Percentiles rank a stretch among this genome's conserved stretches.
These are phyloP conservation scores for Drosophila prostipennis DNA, from an alignment of 2,888 invertebrate genomes.

Conservation along the genomic window DNA sequence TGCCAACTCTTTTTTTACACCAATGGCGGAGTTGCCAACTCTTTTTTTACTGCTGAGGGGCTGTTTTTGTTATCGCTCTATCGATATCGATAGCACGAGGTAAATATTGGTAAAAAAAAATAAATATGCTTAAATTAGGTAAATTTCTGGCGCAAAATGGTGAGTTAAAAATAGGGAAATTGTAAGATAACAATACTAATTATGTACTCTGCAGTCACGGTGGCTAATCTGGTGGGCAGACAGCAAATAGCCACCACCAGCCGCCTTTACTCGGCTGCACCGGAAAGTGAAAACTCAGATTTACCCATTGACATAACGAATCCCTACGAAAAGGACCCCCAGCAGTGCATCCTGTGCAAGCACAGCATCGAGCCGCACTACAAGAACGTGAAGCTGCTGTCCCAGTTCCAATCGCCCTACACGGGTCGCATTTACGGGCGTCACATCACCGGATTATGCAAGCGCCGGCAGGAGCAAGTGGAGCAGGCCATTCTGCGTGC, in stretches of 20 bases:
- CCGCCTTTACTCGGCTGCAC: constrained; percentile 45
- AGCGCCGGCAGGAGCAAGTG: constrained; percentile 90
- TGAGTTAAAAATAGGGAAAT: constrained; percentile 34
- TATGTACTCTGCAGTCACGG: constrained; percentile 27
- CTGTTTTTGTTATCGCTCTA: neutral
- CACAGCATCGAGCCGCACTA: constrained; percentile 92
- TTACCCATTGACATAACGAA: constrained; percentile 87
- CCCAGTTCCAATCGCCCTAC: constrained; percentile 97
- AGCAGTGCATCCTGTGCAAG: constrained; percentile 92
- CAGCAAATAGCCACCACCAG: constrained; percentile 16
- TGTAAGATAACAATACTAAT: neutral
- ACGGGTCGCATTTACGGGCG: constrained; percentile 96
- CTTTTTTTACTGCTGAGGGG: no score
- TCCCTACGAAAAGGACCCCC: constrained; percentile 91
- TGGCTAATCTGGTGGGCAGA: constrained; percentile 34
- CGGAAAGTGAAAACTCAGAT: constrained; percentile 59
- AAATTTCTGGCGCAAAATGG: constrained; percentile 61
- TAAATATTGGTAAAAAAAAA: neutral
- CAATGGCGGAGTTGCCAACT: no score
- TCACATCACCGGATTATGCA: constrained; percentile 97
- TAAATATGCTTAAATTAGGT: constrained; percentile 66
- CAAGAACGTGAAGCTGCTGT: constrained; percentile 95
- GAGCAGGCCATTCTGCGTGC: constrained; percentile 91
- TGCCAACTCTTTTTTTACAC: no score
- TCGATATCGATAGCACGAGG: constrained; percentile 1